Evolutionary conservation across 2,888 invertebrate species (phyloP).

Genomic region (Sarcophaga subvicina): DNA sequence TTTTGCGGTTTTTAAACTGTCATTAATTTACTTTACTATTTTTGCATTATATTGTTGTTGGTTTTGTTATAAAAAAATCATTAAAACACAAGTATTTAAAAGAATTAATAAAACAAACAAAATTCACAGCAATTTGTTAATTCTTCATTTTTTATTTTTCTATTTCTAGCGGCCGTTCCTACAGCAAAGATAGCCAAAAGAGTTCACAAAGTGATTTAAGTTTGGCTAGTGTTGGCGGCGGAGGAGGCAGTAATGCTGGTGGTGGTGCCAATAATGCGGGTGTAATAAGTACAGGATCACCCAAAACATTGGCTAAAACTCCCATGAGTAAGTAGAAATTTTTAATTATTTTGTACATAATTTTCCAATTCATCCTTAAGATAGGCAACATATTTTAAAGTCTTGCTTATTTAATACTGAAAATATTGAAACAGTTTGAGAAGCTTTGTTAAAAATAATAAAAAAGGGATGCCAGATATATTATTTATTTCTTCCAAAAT

Average conservation of each 20-base stretch:
- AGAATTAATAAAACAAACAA: not conserved
- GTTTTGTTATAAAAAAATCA: not conserved
- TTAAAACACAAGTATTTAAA: not conserved
- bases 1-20: not conserved
- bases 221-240: conserved; percentile 81
- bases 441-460: not conserved
- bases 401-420: not conserved
- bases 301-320: conserved; percentile 82
- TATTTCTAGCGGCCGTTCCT: conserved; percentile 80
- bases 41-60: not conserved
- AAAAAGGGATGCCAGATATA: not conserved
- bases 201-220: conserved; percentile 88
- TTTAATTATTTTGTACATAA: not conserved
- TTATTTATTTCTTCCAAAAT: not conserved
- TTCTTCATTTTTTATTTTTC: too few relatives aligned
- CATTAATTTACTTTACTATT: not conserved
- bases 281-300: conserved; percentile 72
- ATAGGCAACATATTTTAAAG: not conserved
- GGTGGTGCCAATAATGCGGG: conserved; percentile 26
- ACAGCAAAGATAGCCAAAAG: conserved; percentile 85
- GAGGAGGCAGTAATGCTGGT: conserved; percentile 13
- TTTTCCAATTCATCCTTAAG: not conserved
- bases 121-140: not conserved
- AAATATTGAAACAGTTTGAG: not conserved
- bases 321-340: conserved; percentile 81